Base-by-base conservation (phyloP, 2,797 vertebrate genomes). In the Diplodus sargus region DNA sequence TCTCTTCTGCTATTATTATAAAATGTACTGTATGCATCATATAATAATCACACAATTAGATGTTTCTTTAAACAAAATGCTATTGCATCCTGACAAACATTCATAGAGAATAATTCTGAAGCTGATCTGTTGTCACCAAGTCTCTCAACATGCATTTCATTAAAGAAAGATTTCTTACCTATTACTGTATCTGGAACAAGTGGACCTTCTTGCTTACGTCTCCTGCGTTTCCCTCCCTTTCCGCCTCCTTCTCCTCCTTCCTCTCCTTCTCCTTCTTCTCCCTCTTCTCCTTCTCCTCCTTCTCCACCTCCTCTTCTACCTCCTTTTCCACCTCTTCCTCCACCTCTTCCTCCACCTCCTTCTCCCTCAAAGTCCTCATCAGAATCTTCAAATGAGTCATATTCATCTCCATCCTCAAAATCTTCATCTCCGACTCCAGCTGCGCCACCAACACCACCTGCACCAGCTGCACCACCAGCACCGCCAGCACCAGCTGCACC, bases 101-200 rank as follows among this genome's bases (percentile, higher is more conserved):
- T 23, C 2, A 18, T 39, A 18, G 16, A 65, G 22, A 67, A 58
- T 9, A 45, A 20, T 59, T 43, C 30, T 49, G 0, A 15, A 47
- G 42, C 5, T 4, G 11, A 4, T 45, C 15, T 39, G 9, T 39
- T 39, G 25, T 58, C 42, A 49, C 25, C 1, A 56, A 23, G 14
- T 59, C 5, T 73, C 4, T 57, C 22, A 66, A 17, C 1, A 56
- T 43, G 45, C 4, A 34, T 20, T 54, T 9, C 1, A 65, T 5
- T 23, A 62, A 23, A 2, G 70, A 39, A 49, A 1, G 14, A 52
- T 75, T 60, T 66, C 93, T 94, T 93, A 95, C 94, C 95, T 93
- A 59, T 75, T 5, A 85, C 81, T 57, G 90, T 89, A 0, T 95
- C 94, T 71, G 89, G 66, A 67, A 91, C 81, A 48, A 94, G 89